Conservation (phyloP, 2,113 vertebrate species). For the Zapus hudsonius region DNA sequence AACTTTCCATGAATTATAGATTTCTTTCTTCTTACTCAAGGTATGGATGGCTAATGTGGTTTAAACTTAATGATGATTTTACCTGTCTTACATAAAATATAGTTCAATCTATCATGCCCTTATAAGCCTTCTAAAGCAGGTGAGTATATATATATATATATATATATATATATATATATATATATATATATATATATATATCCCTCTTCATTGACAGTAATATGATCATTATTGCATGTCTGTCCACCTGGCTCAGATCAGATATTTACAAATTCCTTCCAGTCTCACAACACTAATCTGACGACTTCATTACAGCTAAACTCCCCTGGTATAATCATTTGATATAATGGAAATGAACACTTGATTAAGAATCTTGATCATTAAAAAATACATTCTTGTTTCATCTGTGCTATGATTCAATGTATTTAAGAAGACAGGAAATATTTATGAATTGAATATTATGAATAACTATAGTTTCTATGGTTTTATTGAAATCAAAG, state of each 20-base stretch:
- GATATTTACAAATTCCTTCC: background rate
- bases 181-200: background rate
- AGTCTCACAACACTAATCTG: background rate
- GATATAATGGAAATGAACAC: background rate
- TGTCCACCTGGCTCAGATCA: background rate
- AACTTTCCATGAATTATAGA: background rate
- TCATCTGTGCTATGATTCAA: background rate
- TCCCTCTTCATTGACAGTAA: background rate
- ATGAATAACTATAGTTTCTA: background rate
- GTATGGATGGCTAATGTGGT: background rate
- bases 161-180: background rate
- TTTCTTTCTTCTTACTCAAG: background rate
- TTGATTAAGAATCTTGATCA: background rate
- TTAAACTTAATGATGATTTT: background rate
- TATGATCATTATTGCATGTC: background rate
- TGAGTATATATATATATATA: background rate
- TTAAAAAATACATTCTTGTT: background rate
- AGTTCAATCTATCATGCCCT: background rate
- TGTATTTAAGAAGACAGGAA: background rate
- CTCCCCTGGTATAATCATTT: background rate
- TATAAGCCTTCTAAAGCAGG: background rate
- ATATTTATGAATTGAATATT: background rate
- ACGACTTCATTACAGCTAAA: background rate
- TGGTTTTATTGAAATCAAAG: background rate
- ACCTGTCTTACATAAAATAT: background rate